Percentiles rank a stretch among this genome's conserved stretches.
Evolutionary conservation across 2,888 invertebrate species (phyloP).

Genomic region (Plemyria rubiginata): DNA sequence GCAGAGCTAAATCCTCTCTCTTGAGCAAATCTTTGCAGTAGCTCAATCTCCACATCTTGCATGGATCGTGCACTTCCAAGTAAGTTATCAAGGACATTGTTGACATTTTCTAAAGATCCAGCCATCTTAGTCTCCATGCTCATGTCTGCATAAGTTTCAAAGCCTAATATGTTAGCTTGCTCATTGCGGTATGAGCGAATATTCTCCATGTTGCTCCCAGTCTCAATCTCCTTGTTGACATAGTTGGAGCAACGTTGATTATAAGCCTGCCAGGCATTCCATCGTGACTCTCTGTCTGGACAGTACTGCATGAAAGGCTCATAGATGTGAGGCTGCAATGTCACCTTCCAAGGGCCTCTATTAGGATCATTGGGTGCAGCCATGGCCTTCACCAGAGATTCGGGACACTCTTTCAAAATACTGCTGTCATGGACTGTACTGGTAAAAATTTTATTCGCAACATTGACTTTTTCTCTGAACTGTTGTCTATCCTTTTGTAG

Average conservation of each 20-base stretch:
- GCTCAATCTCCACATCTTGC: conserved; percentile 90
- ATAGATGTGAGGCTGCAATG: conserved; percentile 89
- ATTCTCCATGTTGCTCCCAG: conserved; percentile 90
- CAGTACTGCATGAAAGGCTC: conserved; percentile 93
- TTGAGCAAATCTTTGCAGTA: conserved; percentile 89
- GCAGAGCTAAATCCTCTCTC: conserved; percentile 89
- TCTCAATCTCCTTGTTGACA: conserved; percentile 87
- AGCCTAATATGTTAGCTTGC: conserved; percentile 92
- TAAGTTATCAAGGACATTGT: conserved; percentile 87
- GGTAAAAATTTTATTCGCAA: conserved; percentile 87
- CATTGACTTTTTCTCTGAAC: conserved; percentile 88
- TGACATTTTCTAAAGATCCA: conserved; percentile 90
- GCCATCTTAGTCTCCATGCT: conserved; percentile 98
- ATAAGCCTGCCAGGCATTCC: conserved; percentile 94
- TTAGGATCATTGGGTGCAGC: conserved; percentile 86
- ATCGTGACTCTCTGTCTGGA: conserved; percentile 90
- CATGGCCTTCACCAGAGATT: conserved; percentile 87
- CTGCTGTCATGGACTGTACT: conserved; percentile 87
- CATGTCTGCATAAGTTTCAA: conserved; percentile 91
- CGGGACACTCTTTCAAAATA: conserved; percentile 90
- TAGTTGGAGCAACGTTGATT: conserved; percentile 88
- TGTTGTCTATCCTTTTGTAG: conserved; percentile 83
- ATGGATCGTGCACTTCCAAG: conserved; percentile 88
- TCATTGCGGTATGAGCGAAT: conserved; percentile 88
- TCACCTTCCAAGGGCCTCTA: conserved; percentile 93